Evolutionary conservation across 2,888 invertebrate genomes (phyloP).

Genomic region (Lypha dubia): DNA sequence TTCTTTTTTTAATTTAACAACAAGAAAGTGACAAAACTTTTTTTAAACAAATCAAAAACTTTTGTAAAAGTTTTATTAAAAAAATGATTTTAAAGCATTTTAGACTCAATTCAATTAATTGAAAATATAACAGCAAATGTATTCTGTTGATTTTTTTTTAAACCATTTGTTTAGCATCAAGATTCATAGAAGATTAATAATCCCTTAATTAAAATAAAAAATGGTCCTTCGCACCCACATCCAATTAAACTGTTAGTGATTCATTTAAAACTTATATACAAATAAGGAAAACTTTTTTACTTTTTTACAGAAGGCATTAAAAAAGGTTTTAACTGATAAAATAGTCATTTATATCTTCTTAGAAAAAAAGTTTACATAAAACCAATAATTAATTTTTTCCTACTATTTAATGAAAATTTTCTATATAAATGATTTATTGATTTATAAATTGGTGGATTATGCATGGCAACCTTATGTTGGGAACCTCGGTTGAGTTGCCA

Average conservation of each 20-base stretch:
- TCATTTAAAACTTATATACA: too few species aligned
- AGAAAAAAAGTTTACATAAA: too few species aligned
- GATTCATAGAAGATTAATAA: not conserved
- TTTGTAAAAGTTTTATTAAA: not conserved
- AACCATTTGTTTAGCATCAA: constrained; percentile 3
- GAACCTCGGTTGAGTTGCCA: too few species aligned
- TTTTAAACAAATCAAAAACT: not conserved
- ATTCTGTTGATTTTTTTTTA: not conserved
- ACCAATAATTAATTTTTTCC: too few species aligned
- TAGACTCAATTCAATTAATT: constrained; percentile 26
- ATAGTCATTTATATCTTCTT: too few species aligned
- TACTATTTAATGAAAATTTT: too few species aligned
- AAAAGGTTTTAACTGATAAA: too few species aligned
- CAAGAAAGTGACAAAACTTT: not conserved
- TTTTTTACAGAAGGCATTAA: too few species aligned
- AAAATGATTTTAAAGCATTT: constrained; percentile 34
- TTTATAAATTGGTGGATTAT: too few species aligned
- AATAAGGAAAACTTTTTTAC: too few species aligned
- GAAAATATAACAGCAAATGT: constrained; percentile 1
- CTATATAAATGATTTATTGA: too few species aligned
- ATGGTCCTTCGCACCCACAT: not conserved
- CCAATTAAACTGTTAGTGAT: not conserved
- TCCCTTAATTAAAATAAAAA: not conserved
- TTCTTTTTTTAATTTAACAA: not conserved
- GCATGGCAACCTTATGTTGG: too few species aligned